Conservation (phyloP, 1,140 invertebrate species). For the Papilio polyxenes region DNA sequence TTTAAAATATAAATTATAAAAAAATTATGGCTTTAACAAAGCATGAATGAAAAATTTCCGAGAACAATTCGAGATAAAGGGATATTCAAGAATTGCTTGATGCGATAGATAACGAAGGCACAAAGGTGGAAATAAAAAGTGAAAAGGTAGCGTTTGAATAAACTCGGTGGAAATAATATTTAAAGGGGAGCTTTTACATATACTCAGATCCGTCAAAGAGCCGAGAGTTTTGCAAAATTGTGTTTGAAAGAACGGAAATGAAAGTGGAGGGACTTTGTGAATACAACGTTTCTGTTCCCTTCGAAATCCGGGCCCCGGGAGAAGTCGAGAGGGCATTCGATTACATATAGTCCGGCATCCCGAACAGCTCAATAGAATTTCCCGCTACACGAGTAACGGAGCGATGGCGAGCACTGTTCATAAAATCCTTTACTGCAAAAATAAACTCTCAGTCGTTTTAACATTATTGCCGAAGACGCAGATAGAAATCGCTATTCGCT, state of each 20-base stretch:
- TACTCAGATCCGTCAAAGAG: conserved; percentile 50
- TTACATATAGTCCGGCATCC: neutral
- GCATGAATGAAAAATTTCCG: neutral
- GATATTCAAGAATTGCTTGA: conserved; percentile 25
- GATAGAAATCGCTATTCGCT: neutral
- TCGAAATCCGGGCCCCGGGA: conserved; percentile 7
- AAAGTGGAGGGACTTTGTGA: conserved; percentile 43
- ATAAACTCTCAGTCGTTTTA: conserved; percentile 12
- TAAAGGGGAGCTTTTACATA: conserved; percentile 45
- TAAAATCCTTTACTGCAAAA: conserved; percentile 2
- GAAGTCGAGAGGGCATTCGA: conserved; percentile 8
- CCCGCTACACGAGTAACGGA: neutral
- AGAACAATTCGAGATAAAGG: neutral
- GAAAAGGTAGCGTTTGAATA: conserved; percentile 43
- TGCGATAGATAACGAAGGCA: conserved; percentile 14
- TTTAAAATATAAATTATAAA: neutral
- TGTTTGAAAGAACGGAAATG: conserved; percentile 55
- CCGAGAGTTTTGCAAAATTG: conserved; percentile 46
- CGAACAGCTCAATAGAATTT: conserved; percentile 9
- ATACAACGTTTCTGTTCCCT: conserved; percentile 15
- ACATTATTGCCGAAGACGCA: neutral
- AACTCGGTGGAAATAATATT: conserved; percentile 46
- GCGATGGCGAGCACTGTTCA: neutral
- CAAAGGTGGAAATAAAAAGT: conserved; percentile 27
- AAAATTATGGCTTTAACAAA: neutral